phyloP scores from a whole-genome alignment of 2,888 invertebrate species.

The Rhorus exstirpatorius region DNA sequence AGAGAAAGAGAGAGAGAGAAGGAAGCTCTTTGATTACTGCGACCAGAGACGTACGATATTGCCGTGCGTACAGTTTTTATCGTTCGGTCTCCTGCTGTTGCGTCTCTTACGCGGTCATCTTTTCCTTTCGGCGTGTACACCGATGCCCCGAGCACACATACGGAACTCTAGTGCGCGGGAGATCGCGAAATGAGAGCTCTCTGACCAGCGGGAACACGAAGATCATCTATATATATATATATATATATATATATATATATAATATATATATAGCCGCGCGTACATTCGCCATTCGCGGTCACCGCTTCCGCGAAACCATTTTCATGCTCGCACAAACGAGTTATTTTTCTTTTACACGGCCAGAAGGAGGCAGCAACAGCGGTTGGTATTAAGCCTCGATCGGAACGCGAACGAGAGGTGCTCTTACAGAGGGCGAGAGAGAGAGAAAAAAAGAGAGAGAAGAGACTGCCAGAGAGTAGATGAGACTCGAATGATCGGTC shows the following conservation, averaged over 20 bases:
- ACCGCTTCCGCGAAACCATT: constrained; percentile 79
- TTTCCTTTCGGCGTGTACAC: constrained; percentile 60
- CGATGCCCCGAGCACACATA: constrained; percentile 21
- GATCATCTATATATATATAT: too few relatives aligned
- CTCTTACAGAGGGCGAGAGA: constrained; percentile 28
- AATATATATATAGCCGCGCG: constrained; percentile 17
- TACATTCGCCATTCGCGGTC: constrained; percentile 61
- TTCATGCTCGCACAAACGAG: constrained; percentile 77
- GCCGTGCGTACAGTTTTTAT: constrained; percentile 73
- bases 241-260: too few relatives aligned
- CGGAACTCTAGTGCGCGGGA: constrained; percentile 53
- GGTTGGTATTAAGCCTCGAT: constrained; percentile 53
- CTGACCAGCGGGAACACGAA: constrained; percentile 26
- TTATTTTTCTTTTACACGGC: constrained; percentile 63
- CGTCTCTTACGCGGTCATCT: constrained; percentile 65
- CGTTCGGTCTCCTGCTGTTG: constrained; percentile 65
- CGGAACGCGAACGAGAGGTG: constrained; percentile 61
- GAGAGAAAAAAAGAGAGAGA: constrained; percentile 15
- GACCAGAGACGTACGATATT: constrained; percentile 73
- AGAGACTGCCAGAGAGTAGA: constrained; percentile 28
- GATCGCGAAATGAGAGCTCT: constrained; percentile 50
- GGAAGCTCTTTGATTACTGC: constrained; percentile 75
- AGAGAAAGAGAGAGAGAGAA: constrained; percentile 30
- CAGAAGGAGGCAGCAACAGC: constrained; percentile 30
- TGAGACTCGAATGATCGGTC: constrained; percentile 70